Evolutionary conservation across 30 jellyfish, hydroid and myxozoan genomes (phyloP), one percentile per base, ranked within the genome.

Genomic region (Rhopilema esculentum): DNA sequence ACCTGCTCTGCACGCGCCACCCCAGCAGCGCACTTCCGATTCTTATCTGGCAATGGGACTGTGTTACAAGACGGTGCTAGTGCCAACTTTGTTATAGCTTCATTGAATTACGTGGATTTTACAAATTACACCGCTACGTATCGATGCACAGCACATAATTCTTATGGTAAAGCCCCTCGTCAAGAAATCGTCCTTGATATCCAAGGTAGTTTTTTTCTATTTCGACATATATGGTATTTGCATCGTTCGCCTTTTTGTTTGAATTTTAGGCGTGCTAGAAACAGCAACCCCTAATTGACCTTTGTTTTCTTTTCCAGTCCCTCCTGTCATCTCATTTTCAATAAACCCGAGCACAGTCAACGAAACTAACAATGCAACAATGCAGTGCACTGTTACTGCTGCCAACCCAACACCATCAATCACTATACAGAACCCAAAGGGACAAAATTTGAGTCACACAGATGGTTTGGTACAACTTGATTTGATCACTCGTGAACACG

Each of bases 391-490:
- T 20, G 89, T 75, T 4, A 50, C 8, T 72, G 71, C 15, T 19
- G 87, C 88, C 12, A 85, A 85, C 64, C 94, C 94, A 15, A 2
- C 77, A 4, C 82, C 94, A 18, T 33, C 32, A 6, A 50, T 85
- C 70, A 61, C 77, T 12, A 72, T 64, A 8, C 25, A 67, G 16
- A 75, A 0, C 64, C 27, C 23, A 26, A 73, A 33, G 27, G 68
- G 68, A 25, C 25, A 27, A 22, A 16, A 1, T 27, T 12, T 73
- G 1, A 4, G 70, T 8, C 84, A 73, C 23, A 22, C 21, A 16
- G 69, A 67, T 23, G 84, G 84, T 19, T 31, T 23, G 51, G 84
- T 68, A 33, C 16, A 9, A 18, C 33, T 73, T 2, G 32, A 0
- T 0, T 49, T 0, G 21, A n/a, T 73, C 4, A 73, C 84, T 4